Evolutionary conservation across 2,888 invertebrate species (phyloP).

Genomic region (Vanessa cardui): DNA sequence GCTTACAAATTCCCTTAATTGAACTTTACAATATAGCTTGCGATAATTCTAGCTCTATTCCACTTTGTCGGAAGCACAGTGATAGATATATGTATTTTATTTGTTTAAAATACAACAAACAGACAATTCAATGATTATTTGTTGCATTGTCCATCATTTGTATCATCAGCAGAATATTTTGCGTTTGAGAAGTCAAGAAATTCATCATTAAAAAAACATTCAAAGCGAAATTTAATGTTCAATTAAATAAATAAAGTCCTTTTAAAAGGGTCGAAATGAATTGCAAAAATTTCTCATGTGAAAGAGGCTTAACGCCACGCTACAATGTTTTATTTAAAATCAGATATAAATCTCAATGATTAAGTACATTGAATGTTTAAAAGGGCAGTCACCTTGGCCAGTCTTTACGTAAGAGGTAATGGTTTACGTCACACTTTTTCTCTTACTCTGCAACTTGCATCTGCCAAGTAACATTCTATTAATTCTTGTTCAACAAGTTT

Average conservation of each 20-base stretch:
- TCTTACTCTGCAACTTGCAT: constrained; percentile 25
- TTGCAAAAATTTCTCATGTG: constrained; percentile 6
- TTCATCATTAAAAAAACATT: too few relatives aligned
- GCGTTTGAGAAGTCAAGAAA: too few relatives aligned
- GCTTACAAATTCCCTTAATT: too few relatives aligned
- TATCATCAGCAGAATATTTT: too few relatives aligned
- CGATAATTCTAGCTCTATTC: too few relatives aligned
- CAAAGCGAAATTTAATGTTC: not conserved
- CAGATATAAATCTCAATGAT: constrained; percentile 16
- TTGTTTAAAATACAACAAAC: too few relatives aligned
- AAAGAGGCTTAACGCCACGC: not conserved
- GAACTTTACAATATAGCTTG: too few relatives aligned
- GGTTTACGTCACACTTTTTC: constrained; percentile 36
- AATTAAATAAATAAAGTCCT: not conserved
- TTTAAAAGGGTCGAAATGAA: not conserved
- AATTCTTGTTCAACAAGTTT: constrained; percentile 33
- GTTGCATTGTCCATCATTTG: too few relatives aligned
- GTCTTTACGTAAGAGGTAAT: constrained; percentile 33
- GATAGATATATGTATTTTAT: too few relatives aligned
- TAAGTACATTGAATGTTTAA: constrained; percentile 30
- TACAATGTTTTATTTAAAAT: constrained; percentile 3
- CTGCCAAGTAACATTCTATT: constrained; percentile 26
- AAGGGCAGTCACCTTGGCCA: constrained; percentile 31
- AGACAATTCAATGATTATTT: too few relatives aligned
- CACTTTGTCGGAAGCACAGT: too few relatives aligned